Evolutionary conservation across 2,113 vertebrate species (phyloP).

Genomic region (Theristicus caerulescens): DNA sequence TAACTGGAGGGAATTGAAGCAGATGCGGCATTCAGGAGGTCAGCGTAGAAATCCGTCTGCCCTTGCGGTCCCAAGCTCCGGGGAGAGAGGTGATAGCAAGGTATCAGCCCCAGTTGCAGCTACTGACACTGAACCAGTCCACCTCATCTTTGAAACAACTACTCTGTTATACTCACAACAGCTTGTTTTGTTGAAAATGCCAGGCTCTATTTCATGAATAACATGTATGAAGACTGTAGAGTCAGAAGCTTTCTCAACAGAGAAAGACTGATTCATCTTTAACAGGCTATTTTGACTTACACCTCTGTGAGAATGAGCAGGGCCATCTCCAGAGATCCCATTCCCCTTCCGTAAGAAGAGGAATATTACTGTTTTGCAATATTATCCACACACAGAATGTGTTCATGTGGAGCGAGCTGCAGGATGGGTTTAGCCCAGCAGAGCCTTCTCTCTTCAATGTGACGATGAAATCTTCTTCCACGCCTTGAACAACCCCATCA

Average conservation of each 20-base stretch:
- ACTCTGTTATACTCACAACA: neutral
- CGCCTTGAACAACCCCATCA: rapidly evolving
- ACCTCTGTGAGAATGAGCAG: rapidly evolving
- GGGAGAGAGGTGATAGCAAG: neutral
- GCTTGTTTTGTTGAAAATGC: neutral
- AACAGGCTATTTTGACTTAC: neutral
- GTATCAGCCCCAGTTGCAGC: neutral
- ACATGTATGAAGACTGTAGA: neutral
- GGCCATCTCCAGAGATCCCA: neutral
- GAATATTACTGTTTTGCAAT: neutral
- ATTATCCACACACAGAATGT: neutral
- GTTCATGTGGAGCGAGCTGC: neutral
- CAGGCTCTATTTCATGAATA: neutral
- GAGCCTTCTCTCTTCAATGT: neutral
- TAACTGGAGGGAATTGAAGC: neutral
- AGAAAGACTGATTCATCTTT: neutral
- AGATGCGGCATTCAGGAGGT: neutral
- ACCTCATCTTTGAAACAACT: neutral
- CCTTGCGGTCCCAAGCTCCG: neutral
- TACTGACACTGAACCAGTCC: neutral
- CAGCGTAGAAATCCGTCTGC: neutral
- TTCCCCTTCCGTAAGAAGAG: neutral
- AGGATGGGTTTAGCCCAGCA: neutral
- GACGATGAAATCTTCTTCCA: neutral
- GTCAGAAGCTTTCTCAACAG: neutral